Base-by-base conservation (phyloP, 2,888 invertebrate species). In the Saturnia pavonia region DNA sequence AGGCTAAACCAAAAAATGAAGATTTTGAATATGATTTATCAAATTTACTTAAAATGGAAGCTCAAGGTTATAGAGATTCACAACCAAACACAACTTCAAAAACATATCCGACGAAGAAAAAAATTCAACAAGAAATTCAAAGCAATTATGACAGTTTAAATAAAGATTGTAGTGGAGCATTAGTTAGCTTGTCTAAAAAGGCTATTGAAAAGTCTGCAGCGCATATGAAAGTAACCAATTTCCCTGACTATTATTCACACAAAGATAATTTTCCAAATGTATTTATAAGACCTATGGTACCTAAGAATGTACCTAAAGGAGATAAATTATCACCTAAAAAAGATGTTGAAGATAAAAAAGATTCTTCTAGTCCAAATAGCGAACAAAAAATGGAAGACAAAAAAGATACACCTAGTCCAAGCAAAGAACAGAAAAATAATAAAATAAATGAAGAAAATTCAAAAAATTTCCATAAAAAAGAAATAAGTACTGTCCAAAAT, bases 11-110 rank as follows among this genome's bases (percentile, higher is more conserved):
- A 12, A 94, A 95, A 75, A 94, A 95, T 81, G 96, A 95, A 80
- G 96, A 97, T 88, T 96, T 96, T 83, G 95, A 96, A 77, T 96
- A 96, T 81, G 96, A 96, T 88, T 88, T 96, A 75, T 95, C 95
- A 6, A 94, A 94, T 86, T 84, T 95, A 70, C 82, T 95, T 54
- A 95, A 95, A 85, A 86, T 90, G 88, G 94, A 94, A 86, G 92
- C 92, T 0, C 93, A 92, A 74, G 93, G 94, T 9, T 92, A 94
- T 78, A 85, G 91, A 73, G 94, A 93, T 73, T 87, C 91, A 12
- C 86, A 88, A 75, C 74, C 84, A 19, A 77, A 79, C 34, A 73
- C 80, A 51, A 83, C 74, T 65, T 70, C 85, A 48, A 91, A 89
- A 81, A 65, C 83, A n/a, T 76, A 71, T 73, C 87, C 82, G 81